Percentiles rank a stretch among this genome's conserved stretches.
phyloP scores from a whole-genome alignment of 2,888 invertebrate species.

The Hypercompe scribonia region DNA sequence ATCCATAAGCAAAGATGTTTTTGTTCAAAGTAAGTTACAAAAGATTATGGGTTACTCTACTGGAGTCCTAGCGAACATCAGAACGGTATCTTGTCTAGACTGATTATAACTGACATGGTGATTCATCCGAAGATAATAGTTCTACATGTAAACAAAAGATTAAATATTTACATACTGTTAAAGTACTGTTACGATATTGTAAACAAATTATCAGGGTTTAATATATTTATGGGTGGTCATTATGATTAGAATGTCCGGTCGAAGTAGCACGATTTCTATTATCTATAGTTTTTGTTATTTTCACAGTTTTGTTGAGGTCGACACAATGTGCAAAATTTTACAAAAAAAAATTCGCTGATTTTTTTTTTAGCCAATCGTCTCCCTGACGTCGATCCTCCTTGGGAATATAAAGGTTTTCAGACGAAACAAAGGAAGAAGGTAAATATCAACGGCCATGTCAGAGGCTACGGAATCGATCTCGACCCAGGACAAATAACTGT shows the following conservation, averaged over 20 bases:
- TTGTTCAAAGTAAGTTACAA: not conserved
- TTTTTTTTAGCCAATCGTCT: too few species aligned
- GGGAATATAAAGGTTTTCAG: too few species aligned
- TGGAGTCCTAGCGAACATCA: not conserved
- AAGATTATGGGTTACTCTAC: not conserved
- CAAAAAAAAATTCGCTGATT: too few species aligned
- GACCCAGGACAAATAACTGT: too few species aligned
- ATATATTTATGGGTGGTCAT: not conserved
- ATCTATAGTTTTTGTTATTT: not conserved
- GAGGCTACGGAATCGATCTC: too few species aligned
- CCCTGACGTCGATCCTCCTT: too few species aligned
- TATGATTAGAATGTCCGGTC: not conserved
- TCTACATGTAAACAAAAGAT: not conserved
- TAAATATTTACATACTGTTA: not conserved
- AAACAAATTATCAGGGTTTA: conserved; percentile 2
- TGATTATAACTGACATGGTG: not conserved
- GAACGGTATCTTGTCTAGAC: not conserved
- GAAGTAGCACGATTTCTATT: not conserved
- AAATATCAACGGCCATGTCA: too few species aligned
- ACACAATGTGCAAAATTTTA: too few species aligned
- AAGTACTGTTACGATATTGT: not conserved
- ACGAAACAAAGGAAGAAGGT: too few species aligned
- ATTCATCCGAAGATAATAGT: not conserved
- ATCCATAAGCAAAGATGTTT: too few species aligned
- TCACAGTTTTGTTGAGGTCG: too few species aligned